Conservation (phyloP, 2,113 vertebrate species). For the Xiphias gladius region DNA sequence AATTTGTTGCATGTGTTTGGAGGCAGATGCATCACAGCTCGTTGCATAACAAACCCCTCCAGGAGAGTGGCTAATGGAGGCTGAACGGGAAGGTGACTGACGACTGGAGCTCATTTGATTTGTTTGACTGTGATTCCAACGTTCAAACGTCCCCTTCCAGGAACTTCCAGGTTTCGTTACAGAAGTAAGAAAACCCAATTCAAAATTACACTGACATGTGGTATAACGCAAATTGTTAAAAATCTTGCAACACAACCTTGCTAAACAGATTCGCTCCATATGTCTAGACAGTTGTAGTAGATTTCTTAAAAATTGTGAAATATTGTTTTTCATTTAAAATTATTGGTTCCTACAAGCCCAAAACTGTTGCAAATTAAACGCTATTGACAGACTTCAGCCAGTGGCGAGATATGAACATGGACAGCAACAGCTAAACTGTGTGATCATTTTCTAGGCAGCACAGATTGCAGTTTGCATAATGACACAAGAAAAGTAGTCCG, state of each 20-base stretch:
- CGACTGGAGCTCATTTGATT: constrained; percentile 22
- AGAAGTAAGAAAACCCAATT: background rate
- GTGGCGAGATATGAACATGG: background rate
- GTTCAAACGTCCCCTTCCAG: background rate
- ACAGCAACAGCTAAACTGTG: background rate
- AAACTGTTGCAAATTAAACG: background rate
- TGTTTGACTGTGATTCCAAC: constrained; percentile 10
- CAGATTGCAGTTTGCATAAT: too few relatives aligned
- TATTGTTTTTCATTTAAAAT: background rate
- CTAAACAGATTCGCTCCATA: background rate
- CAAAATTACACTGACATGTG: background rate
- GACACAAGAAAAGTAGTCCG: too few relatives aligned
- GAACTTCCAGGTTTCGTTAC: background rate
- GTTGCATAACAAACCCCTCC: constrained; percentile 26
- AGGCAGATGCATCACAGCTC: constrained; percentile 32
- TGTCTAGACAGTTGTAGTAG: background rate
- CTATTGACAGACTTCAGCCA: too few relatives aligned
- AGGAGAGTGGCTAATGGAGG: constrained; percentile 34
- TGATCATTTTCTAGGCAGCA: too few relatives aligned
- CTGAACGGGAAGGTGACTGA: constrained; percentile 27
- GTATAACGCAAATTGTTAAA: too few relatives aligned
- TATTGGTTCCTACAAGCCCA: background rate
- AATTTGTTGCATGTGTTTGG: constrained; percentile 60
- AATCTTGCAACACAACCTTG: background rate
- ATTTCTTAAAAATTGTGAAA: background rate